Conservation (phyloP, 2,113 vertebrate genomes). For the Petrocephalus zakoni region DNA sequence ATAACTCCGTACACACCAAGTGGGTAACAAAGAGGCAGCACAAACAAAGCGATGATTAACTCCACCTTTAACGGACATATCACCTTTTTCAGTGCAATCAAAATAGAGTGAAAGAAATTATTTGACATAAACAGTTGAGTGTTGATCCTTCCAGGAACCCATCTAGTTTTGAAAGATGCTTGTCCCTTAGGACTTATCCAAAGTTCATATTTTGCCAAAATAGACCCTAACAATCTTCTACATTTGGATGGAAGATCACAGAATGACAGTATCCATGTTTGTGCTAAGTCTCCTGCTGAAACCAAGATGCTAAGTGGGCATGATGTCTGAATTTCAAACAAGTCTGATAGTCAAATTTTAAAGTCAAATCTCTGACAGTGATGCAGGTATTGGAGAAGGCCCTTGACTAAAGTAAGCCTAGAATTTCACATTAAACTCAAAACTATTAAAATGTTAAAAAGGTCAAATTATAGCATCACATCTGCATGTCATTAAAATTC, state of each 20-base stretch:
- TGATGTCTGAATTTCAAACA: background rate
- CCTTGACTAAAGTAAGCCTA: background rate
- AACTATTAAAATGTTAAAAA: background rate
- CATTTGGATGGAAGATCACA: background rate
- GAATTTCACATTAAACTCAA: background rate
- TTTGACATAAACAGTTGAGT: background rate
- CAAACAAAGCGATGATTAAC: background rate
- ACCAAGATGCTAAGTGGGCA: background rate
- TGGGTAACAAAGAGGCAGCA: background rate
- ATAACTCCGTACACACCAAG: background rate
- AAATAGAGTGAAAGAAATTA: background rate
- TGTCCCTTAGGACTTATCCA: background rate
- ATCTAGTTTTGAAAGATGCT: background rate
- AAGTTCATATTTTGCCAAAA: background rate
- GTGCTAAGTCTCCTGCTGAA: background rate
- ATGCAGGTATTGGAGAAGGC: background rate
- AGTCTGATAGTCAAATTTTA: background rate
- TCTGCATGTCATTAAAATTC: background rate
- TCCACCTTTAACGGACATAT: no score
- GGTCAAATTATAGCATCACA: background rate
- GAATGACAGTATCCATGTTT: background rate
- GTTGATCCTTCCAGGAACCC: background rate
- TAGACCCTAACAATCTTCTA: background rate
- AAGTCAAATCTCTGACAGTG: background rate
- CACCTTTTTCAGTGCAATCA: background rate